A percentile compares a stretch with the other conserved stretches of the same genome.
Evolutionary conservation across 2,888 invertebrate species (phyloP).

Genomic region (Hydropsyche betteni): DNA sequence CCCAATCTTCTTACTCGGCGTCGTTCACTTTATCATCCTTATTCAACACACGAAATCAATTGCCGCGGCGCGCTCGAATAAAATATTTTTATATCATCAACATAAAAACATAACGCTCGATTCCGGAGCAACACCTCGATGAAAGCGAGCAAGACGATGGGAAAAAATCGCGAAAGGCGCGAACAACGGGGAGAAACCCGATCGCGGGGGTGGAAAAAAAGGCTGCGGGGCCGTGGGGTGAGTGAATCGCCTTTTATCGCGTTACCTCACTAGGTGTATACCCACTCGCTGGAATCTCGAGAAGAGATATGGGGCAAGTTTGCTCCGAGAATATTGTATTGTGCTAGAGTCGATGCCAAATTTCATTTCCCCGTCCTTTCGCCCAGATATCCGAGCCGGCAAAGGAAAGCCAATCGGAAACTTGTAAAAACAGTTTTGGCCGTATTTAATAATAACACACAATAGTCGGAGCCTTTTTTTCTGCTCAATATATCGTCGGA

Average conservation of each 20-base stretch:
- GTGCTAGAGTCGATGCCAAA: constrained; percentile 27
- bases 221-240: not conserved
- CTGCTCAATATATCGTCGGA: too few relatives aligned
- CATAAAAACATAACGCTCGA: constrained; percentile 39
- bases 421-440: constrained; percentile 25
- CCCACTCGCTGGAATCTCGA: not conserved
- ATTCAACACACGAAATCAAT: constrained; percentile 43
- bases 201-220: too few relatives aligned
- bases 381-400: not conserved
- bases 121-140: not conserved
- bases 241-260: constrained; percentile 20
- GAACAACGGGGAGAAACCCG: constrained; percentile 1
- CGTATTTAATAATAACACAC: constrained; percentile 23
- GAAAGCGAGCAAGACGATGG: not conserved
- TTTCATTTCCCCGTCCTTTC: constrained; percentile 24
- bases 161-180: constrained; percentile 11
- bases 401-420: constrained; percentile 4
- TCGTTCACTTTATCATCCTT: constrained; percentile 34
- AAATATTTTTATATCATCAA: constrained; percentile 41
- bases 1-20: constrained; percentile 35
- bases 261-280: constrained; percentile 7
- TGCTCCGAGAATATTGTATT: constrained; percentile 20
- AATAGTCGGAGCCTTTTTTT: too few relatives aligned
- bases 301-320: constrained; percentile 29
- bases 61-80: constrained; percentile 37